Percentiles rank a stretch among this genome's conserved stretches.
These are phyloP conservation scores for Trimorus sp. DNA, from an alignment of 2,888 invertebrate genomes.

Conservation along the genomic window DNA sequence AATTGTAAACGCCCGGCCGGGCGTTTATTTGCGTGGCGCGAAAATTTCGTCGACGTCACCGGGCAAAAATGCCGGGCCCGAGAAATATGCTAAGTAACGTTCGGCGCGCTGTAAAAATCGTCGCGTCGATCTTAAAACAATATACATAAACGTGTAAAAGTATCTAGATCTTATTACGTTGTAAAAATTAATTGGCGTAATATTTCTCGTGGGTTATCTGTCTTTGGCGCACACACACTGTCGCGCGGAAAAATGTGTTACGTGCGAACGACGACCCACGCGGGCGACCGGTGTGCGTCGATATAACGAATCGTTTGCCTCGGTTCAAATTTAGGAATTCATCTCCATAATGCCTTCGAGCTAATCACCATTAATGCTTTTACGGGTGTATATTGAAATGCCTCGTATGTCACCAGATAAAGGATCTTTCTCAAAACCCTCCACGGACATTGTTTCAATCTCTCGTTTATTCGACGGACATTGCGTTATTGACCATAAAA, in stretches of 20 bases:
- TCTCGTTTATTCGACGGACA: constrained; percentile 53
- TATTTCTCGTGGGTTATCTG: constrained; percentile 60
- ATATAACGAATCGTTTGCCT: constrained; percentile 63
- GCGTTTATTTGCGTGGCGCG: background rate
- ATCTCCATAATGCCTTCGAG: constrained; percentile 64
- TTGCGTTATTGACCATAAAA: constrained; percentile 62
- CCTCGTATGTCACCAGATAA: constrained; percentile 65
- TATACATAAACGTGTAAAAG: constrained; percentile 51
- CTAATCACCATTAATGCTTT: constrained; percentile 66
- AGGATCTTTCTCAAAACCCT: constrained; percentile 54
- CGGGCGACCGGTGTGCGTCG: constrained; percentile 57
- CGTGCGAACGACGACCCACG: constrained; percentile 28
- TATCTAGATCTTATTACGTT: constrained; percentile 63
- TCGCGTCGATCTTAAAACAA: constrained; percentile 24
- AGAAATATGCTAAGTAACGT: constrained; percentile 52
- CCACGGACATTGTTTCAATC: constrained; percentile 60
- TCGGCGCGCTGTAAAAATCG: constrained; percentile 31
- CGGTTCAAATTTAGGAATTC: constrained; percentile 65
- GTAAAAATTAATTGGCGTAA: constrained; percentile 62
- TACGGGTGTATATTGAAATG: constrained; percentile 65
- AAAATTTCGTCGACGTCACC: constrained; percentile 21
- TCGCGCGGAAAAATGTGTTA: constrained; percentile 49
- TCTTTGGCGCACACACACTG: constrained; percentile 29
- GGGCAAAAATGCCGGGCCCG: constrained; percentile 31
- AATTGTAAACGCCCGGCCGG: no score